These are phyloP conservation scores for Protodeltote pygarga DNA, from an alignment of 2,888 invertebrate species.

Conservation along the genomic window DNA sequence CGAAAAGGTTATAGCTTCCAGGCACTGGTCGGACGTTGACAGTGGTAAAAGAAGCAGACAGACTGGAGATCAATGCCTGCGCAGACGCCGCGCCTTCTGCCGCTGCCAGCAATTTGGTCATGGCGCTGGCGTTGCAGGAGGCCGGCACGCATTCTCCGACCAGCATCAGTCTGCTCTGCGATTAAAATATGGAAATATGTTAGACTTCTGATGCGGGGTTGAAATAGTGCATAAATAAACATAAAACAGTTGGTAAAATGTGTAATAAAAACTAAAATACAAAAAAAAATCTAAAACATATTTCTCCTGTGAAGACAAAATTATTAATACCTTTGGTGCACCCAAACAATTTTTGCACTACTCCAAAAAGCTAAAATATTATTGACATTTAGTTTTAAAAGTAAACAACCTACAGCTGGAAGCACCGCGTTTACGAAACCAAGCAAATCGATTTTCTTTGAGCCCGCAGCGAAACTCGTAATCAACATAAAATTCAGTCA, in stretches of 20 bases:
- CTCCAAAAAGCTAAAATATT: no score
- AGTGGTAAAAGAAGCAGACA: slow-evolving; percentile 82
- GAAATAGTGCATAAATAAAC: no score
- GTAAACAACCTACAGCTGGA: no score
- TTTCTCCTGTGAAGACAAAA: no score
- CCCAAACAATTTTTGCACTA: no score
- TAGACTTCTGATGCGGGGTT: no score
- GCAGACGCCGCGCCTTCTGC: slow-evolving; percentile 70
- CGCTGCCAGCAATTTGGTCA: slow-evolving; percentile 74
- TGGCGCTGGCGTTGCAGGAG: slow-evolving; percentile 87
- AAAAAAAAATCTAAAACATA: no score
- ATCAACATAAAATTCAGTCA: slow-evolving; percentile 10
- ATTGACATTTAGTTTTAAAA: no score
- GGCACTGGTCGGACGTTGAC: slow-evolving; percentile 90
- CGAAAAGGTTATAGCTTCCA: slow-evolving; percentile 88
- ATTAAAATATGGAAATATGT: slow-evolving; percentile 12
- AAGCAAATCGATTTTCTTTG: slow-evolving; percentile 20
- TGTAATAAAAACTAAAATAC: no score
- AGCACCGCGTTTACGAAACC: no score
- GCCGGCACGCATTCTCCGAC: slow-evolving; percentile 92
- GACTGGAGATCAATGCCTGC: slow-evolving; percentile 63
- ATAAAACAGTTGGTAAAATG: no score
- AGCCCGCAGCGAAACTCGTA: slow-evolving; percentile 4
- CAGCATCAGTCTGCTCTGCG: slow-evolving; percentile 89
- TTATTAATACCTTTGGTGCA: no score